Evolutionary conservation across 1,140 invertebrate genomes (phyloP).

Genomic region (Cydia splendana): DNA sequence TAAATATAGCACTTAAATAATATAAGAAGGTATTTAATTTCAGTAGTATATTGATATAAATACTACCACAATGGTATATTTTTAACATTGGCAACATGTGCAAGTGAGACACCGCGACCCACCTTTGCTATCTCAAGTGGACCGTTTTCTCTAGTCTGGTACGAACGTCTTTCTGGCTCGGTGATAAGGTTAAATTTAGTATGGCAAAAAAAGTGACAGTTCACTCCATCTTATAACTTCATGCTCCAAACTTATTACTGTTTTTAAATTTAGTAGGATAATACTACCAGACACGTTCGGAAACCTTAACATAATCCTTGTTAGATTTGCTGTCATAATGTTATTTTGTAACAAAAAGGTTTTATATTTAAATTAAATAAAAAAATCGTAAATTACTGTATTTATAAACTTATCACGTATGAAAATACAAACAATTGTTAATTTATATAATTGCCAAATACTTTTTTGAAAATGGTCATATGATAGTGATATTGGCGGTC

Average conservation of each 20-base stretch:
- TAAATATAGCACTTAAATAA: too few species aligned
- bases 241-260: not conserved
- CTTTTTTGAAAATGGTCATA: not conserved
- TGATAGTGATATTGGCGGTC: constrained; percentile 48
- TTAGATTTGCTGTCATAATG: constrained; percentile 1
- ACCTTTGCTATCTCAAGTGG: too few species aligned
- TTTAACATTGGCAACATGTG: too few species aligned
- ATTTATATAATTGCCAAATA: constrained; percentile 6
- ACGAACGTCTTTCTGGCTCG: too few species aligned
- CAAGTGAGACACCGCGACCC: too few species aligned
- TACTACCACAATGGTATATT: too few species aligned
- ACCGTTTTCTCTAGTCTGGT: too few species aligned
- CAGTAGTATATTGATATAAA: too few species aligned
- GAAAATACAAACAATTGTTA: not conserved
- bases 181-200: too few species aligned
- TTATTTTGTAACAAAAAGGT: not conserved
- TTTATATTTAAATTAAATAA: not conserved
- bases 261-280: constrained; percentile 40
- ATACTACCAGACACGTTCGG: constrained; percentile 42
- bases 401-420: not conserved
- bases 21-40: too few species aligned
- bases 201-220: too few species aligned
- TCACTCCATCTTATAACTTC: too few species aligned
- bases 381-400: not conserved
- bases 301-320: constrained; percentile 31